phyloP scores from a whole-genome alignment of 2,797 vertebrate genomes.

The Graptemys geographica region DNA sequence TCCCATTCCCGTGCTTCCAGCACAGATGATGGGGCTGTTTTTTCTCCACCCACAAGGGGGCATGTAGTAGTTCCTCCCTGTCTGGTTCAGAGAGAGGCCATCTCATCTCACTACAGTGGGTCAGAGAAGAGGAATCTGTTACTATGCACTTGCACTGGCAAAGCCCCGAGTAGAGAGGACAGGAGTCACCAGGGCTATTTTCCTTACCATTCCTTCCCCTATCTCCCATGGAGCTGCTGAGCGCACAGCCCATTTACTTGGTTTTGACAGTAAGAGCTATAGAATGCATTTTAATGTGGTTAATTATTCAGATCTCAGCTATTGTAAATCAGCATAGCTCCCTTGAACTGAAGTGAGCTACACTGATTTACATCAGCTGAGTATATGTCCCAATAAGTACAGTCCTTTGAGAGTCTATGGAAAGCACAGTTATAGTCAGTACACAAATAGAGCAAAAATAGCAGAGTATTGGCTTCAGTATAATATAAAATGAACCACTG shows the following conservation, averaged over 20 bases:
- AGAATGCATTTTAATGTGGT: background rate
- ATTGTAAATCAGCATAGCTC: background rate
- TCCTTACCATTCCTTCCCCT: background rate
- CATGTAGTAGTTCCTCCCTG: too few species aligned
- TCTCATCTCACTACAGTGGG: too few species aligned
- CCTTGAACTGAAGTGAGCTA: rapidly evolving
- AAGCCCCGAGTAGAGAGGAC: rapidly evolving
- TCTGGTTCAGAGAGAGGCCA: too few species aligned
- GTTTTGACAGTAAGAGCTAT: background rate
- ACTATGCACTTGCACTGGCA: background rate
- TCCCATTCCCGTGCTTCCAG: too few species aligned
- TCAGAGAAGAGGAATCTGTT: rapidly evolving
- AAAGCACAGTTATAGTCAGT: background rate
- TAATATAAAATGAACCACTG: rapidly evolving
- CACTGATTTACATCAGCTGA: background rate
- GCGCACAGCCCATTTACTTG: rapidly evolving
- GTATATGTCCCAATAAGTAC: rapidly evolving
- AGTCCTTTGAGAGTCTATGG: background rate
- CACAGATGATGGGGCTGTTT: background rate
- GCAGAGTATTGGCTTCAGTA: background rate
- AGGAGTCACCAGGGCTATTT: background rate
- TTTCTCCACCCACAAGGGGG: too few species aligned
- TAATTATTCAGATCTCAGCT: background rate
- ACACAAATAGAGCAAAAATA: rapidly evolving
- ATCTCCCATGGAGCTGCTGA: background rate